A percentile compares a stretch with the other conserved stretches of the same genome.
These are phyloP conservation scores for Eupithecia tripunctaria DNA, from an alignment of 2,888 invertebrate species.

Conservation along the genomic window DNA sequence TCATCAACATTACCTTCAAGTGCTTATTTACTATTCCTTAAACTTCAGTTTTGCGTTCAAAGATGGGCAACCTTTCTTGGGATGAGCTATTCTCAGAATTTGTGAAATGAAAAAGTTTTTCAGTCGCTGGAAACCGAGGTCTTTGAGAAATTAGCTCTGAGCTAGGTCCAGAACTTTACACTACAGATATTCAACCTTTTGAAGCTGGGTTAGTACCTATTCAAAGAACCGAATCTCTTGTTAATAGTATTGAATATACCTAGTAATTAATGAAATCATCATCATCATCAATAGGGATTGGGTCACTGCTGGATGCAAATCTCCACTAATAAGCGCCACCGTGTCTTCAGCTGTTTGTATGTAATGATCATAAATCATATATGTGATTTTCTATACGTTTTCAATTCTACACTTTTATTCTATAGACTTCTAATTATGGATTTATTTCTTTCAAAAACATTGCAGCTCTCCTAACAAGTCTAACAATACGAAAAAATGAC, in stretches of 20 bases:
- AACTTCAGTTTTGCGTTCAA: background rate
- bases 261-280: too few relatives aligned
- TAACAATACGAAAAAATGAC: too few relatives aligned
- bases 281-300: too few relatives aligned
- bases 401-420: too few relatives aligned
- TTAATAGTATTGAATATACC: background rate
- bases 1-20: background rate
- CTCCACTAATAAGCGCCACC: too few relatives aligned
- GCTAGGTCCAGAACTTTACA: background rate
- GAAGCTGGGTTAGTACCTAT: background rate
- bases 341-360: too few relatives aligned
- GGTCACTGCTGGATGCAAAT: too few relatives aligned
- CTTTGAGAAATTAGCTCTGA: conserved; percentile 28
- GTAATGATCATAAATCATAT: too few relatives aligned
- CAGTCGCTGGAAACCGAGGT: background rate
- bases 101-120: conserved; percentile 18
- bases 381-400: background rate
- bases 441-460: too few relatives aligned
- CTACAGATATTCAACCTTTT: background rate
- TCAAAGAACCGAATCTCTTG: background rate
- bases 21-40: background rate
- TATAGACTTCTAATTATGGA: too few relatives aligned
- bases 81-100: background rate
- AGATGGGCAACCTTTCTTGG: background rate
- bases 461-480: too few relatives aligned